Base-by-base conservation (phyloP, 2,797 vertebrate genomes). In the Sebastes aleutianus region DNA sequence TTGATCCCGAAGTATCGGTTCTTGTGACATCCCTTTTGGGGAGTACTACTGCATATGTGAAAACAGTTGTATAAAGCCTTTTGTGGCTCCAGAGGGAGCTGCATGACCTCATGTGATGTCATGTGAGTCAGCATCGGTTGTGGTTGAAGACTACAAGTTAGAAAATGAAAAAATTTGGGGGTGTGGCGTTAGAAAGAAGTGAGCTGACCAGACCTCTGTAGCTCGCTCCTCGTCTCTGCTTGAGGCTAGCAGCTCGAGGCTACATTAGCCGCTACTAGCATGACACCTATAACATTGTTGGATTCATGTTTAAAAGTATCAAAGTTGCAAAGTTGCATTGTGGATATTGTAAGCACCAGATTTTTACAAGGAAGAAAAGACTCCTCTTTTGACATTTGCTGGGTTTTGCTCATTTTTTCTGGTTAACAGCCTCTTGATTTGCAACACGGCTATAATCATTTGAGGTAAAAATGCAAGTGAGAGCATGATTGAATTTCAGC, bases 401-500 rank as follows among this genome's bases (percentile, higher is more conserved):
- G 16, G 18, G 4, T 76, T 80, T 74, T 14, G 22, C 14, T 66
- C 5, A 27, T 66, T 22, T 62, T 76, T 65, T 70, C 53, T 29
- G 8, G 34, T 74, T 83, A 56, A 78, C 20, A 67, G 56, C 22
- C 39, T 70, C 50, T 22, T 62, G 5, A 79, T 78, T 78, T 79
- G 16, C 62, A 84, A 63, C 16, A 59, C 81, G 80, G 34, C 47
- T 63, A 39, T 34, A 87, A 69, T 77, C 9, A 61, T 80, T 79
- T 78, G n/a, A 70, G 36, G 39, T 62, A 18, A 50, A 62, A 74
- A 85, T 74, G 53, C 24, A 79, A 71, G 31, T 29, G 31, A 85
- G 63, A 56, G 57, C 61, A 68, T 84, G 58, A 75, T 31, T 86
- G 31, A 76, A 74, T 86, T 83, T 87, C 43, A 85, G 54, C 13